These are phyloP conservation scores for Trematocara marginatum DNA, from an alignment of 2,113 vertebrate genomes.

Conservation along the genomic window DNA sequence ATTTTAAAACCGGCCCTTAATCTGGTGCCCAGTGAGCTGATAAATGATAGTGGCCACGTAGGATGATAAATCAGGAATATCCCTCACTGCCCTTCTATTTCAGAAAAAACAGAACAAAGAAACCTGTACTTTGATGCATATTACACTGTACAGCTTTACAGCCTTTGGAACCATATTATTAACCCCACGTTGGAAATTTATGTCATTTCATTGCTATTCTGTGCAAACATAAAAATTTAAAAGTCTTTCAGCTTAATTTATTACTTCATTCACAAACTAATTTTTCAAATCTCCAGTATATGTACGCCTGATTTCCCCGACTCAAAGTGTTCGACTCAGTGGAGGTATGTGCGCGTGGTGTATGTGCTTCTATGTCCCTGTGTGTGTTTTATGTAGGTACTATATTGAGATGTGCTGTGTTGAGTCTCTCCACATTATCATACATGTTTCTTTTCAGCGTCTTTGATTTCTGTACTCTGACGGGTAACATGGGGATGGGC, in stretches of 20 bases:
- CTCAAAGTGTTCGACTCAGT: background rate
- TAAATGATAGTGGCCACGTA: conserved; percentile 30
- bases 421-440: background rate
- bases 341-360: background rate
- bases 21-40: conserved; percentile 40
- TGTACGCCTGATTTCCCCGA: background rate
- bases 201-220: background rate
- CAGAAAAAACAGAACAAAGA: background rate
- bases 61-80: conserved; percentile 31
- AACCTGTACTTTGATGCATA: background rate
- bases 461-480: background rate
- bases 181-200: background rate
- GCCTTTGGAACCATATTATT: background rate
- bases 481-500: background rate
- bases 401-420: background rate
- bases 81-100: background rate
- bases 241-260: conserved; percentile 6
- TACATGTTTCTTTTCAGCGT: background rate
- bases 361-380: background rate
- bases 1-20: conserved; percentile 26
- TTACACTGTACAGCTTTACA: background rate
- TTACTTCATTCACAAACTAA: background rate
- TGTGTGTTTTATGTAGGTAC: background rate
- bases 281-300: background rate
- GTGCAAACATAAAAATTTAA: background rate